Evolutionary conservation across 2,113 vertebrate genomes (phyloP).

Genomic region (Limanda limanda): DNA sequence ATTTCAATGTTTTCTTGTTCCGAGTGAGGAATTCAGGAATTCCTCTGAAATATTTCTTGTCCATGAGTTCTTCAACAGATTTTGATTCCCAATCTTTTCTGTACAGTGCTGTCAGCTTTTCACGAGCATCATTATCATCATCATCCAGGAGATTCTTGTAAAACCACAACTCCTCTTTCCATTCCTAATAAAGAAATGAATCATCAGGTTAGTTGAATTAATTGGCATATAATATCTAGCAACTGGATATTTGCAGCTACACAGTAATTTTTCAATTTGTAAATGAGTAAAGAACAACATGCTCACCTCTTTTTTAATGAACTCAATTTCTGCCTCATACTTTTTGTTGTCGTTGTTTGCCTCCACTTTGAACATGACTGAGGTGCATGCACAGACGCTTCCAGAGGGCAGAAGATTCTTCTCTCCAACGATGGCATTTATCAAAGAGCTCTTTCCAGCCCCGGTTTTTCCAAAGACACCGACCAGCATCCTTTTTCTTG

Average conservation of each 20-base stretch:
- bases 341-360: too few species aligned
- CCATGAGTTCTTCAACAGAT: background rate
- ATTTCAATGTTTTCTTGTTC: constrained; percentile 8
- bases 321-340: too few species aligned
- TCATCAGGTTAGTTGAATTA: background rate
- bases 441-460: too few species aligned
- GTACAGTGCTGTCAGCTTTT: constrained; percentile 55
- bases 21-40: constrained; percentile 25
- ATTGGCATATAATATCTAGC: background rate
- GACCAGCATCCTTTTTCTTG: too few species aligned
- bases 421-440: too few species aligned
- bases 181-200: constrained; percentile 42
- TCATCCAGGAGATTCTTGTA: background rate
- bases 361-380: too few species aligned
- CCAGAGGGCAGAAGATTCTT: too few species aligned
- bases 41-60: constrained; percentile 38
- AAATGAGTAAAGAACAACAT: too few species aligned
- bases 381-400: too few species aligned
- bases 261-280: background rate
- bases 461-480: too few species aligned
- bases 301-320: too few species aligned
- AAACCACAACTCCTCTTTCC: constrained; percentile 53
- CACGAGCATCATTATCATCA: background rate
- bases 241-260: too few species aligned
- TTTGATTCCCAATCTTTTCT: constrained; percentile 40